Base-by-base conservation (phyloP, 2,797 vertebrate genomes). In the Harpagifer antarcticus region DNA sequence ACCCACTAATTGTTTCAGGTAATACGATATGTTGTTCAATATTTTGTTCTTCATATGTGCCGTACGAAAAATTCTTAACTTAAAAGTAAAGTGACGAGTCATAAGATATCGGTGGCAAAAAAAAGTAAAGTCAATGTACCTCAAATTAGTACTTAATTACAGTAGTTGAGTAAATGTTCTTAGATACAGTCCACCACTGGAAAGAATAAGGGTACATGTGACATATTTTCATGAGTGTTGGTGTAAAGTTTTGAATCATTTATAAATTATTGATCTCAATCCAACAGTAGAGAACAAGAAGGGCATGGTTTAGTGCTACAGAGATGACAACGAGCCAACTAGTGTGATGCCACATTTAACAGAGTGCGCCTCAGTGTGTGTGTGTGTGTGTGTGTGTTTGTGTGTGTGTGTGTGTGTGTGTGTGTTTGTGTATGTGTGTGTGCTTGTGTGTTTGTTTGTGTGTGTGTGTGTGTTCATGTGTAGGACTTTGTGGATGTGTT, bases 221-320 rank as follows among this genome's bases (percentile, higher is more conserved):
- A 70, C n/a, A 57, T 23, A 20, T 48, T 63, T 63, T 52, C 5
- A 58, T 57, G 4, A 42, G 31, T 79, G 72, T 27, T 73, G 19
- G 19, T 68, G 27, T 48, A 23, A 20, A 10, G 19, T 4, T 62
- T 50, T 71, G 14, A 15, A 50, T 37, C 11, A 42, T 74, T 55
- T 60, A 47, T 47, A 61, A 68, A 74, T 67, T 11, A 23, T 65
- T 44, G 44, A 53, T 42, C 33, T 68, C 31, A 58, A 59, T 61
- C 17, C 40, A 57, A 13, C 52, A 23, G 48, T 33, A 48, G 31
- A 53, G 43, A 60, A 60, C 49, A 76, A 68, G 8, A 70, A 71
- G 76, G 31, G 45, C 64, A 49, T 79, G 59, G 47, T 78, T 66
- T 45, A 73, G 49, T 79, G 86, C 84, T 91, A 87, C 76, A 54